Percentiles rank a stretch among this genome's conserved stretches.
phyloP scores from a whole-genome alignment of 2,888 invertebrate species.

The Hofmannophila pseudospretella region DNA sequence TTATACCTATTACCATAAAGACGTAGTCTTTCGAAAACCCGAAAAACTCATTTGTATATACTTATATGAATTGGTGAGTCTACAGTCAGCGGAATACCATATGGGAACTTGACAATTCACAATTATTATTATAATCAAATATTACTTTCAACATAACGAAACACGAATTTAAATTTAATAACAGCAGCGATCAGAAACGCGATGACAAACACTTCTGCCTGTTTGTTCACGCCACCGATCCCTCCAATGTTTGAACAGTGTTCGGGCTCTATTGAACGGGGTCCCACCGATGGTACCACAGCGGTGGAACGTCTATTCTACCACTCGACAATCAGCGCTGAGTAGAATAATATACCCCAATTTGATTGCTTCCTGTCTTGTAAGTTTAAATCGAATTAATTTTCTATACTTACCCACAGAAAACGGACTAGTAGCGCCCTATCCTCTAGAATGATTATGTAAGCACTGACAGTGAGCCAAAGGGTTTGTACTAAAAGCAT shows the following conservation, averaged over 20 bases:
- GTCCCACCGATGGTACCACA: slow-evolving; percentile 4
- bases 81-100: no score
- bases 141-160: slow-evolving; percentile 6
- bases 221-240: background rate
- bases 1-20: no score
- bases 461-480: no score
- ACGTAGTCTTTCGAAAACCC: no score
- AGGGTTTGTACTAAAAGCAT: no score
- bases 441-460: no score
- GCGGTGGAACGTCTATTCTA: slow-evolving; percentile 1
- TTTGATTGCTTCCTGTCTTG: background rate
- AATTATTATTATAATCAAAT: background rate
- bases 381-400: background rate
- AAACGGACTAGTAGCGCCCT: no score
- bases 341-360: slow-evolving; percentile 1
- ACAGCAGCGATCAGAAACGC: background rate
- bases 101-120: no score
- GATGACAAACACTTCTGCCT: slow-evolving; percentile 1
- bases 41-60: no score
- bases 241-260: background rate
- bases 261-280: slow-evolving; percentile 8
- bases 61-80: no score
- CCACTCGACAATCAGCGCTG: background rate
- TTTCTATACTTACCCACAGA: no score
- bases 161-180: background rate